phyloP scores from a whole-genome alignment of 2,888 invertebrate genomes.

The Melanophora roralis region DNA sequence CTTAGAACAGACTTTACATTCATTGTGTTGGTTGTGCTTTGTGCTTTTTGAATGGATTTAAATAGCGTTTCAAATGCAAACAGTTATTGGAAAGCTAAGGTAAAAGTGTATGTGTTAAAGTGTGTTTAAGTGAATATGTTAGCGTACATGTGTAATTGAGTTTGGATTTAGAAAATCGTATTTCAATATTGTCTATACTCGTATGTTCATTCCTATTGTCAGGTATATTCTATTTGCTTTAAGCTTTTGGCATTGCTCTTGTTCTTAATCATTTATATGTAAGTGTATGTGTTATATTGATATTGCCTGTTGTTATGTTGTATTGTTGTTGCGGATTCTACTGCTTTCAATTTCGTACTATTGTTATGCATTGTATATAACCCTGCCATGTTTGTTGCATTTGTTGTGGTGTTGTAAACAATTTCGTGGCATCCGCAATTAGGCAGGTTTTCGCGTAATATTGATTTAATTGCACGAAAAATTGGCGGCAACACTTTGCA shows the following conservation, averaged over 20 bases:
- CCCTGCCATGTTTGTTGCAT: constrained; percentile 62
- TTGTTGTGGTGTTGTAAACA: constrained; percentile 64
- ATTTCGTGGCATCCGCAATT: constrained; percentile 75
- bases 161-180: constrained; percentile 49
- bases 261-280: constrained; percentile 42
- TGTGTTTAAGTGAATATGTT: neutral
- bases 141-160: constrained; percentile 19
- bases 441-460: constrained; percentile 69
- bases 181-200: constrained; percentile 47
- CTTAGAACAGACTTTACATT: too few relatives aligned
- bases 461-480: constrained; percentile 69
- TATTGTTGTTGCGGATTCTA: constrained; percentile 17
- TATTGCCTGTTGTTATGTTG: constrained; percentile 28
- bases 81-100: neutral
- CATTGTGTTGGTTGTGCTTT: neutral
- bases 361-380: constrained; percentile 15
- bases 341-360: neutral
- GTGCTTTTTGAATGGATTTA: neutral
- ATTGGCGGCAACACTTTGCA: constrained; percentile 52
- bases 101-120: neutral
- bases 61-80: neutral
- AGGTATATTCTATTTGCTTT: neutral
- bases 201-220: constrained; percentile 20
- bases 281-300: constrained; percentile 21
- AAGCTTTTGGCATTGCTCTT: constrained; percentile 13